phyloP scores from a whole-genome alignment of 1,140 invertebrate species.

The Diachasma alloeum region DNA sequence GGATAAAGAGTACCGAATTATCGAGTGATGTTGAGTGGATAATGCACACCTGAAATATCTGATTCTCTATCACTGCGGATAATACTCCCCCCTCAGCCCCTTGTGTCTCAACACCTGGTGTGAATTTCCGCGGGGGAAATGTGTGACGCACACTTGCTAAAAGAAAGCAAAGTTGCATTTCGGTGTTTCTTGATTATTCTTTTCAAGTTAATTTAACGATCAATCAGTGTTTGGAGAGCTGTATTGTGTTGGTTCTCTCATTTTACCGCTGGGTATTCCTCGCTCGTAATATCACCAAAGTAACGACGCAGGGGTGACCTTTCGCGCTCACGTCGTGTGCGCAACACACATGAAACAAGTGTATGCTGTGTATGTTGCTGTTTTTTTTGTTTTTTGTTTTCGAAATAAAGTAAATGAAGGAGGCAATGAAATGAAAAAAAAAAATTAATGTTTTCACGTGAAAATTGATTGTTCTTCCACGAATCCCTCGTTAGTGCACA shows the following conservation, averaged over 20 bases:
- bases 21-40: neutral
- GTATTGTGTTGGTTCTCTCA: neutral
- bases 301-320: constrained; percentile 34
- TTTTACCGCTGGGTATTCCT: constrained; percentile 3
- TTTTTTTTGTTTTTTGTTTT: neutral
- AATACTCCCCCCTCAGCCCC: neutral
- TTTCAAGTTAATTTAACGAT: neutral
- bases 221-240: constrained; percentile 4
- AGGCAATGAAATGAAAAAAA: neutral
- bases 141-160: neutral
- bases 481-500: neutral
- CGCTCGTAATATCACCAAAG: neutral
- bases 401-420: neutral
- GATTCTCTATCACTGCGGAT: neutral
- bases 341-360: neutral
- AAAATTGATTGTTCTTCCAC: neutral
- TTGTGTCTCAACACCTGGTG: constrained; percentile 15
- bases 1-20: neutral
- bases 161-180: neutral
- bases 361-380: no score
- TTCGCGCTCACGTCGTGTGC: constrained; percentile 9
- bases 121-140: neutral
- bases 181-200: neutral
- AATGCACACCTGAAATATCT: neutral
- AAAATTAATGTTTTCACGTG: neutral